Evolutionary conservation across 2,888 invertebrate genomes (phyloP), one percentile per base, ranked within the genome.

Genomic region (Sympetrum striolatum): DNA sequence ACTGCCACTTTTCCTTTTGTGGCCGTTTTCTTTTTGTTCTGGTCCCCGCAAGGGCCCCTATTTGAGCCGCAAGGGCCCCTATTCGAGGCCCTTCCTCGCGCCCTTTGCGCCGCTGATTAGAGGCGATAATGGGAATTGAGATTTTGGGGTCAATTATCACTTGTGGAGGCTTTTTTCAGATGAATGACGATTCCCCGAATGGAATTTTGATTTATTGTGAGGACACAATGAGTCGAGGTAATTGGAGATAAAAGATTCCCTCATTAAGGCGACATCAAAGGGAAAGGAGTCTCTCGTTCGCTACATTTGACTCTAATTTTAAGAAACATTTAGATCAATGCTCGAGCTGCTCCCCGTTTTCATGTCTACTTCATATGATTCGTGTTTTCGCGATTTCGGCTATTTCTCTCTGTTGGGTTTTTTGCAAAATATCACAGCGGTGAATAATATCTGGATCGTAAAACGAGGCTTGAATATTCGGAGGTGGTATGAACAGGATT

Each of bases 131-230:
- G 81, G n/a, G 8, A 39, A 39, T 39, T 5, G 39, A 39, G 39
- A 39, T 48, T 82, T 22, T 0, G 44, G 25, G 82, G 58, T 37
- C 86, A 86, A 86, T 86, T 86, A 86, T 86, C 60, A 82, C 82
- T 82, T 82, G 82, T 82, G 58, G 82, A 18, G 60, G 82, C 22
- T 80, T 86, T 82, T 82, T 82, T n/a, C 25, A 3, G 31, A 60
- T 22, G 35, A 60, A 37, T 37, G 81, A 82, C 2, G 48, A 44
- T 48, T 44, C 31, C 60, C 39, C 86, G 22, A 86, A 86, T 60
- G 60, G 86, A 86, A 86, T 60, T 86, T 86, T 86, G 86, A 86
- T 86, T 86, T 86, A 60, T 60, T 86, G 48, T 58, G 37, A 86
- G 86, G 60, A 60, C 58, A 86, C 86, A 86, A 86, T 86, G 86